Conservation (phyloP, 2,797 vertebrate species). For the Phrynocephalus forsythii region DNA sequence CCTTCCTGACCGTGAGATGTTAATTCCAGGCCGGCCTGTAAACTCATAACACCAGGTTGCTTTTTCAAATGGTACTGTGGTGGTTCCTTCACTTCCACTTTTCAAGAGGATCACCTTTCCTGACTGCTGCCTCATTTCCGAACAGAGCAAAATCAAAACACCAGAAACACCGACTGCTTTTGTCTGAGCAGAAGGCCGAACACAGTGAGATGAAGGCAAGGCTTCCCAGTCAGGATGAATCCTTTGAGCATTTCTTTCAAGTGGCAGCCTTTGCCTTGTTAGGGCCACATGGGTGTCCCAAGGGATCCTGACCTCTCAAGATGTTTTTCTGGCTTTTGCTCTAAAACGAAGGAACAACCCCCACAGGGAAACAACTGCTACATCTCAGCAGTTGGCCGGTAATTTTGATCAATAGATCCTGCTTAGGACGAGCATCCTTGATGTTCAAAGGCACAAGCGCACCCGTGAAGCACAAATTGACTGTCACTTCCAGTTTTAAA, state of each 20-base stretch:
- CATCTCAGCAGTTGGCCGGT: not conserved
- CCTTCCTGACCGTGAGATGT: not conserved
- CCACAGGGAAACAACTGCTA: not conserved
- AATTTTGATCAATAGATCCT: not conserved
- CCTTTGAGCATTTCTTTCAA: slow-evolving; percentile 14
- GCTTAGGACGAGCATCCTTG: not conserved
- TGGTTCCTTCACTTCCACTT: not conserved
- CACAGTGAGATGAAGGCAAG: not conserved
- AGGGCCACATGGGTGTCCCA: not conserved
- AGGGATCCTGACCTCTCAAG: not conserved
- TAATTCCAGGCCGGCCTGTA: not conserved
- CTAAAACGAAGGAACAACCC: not conserved
- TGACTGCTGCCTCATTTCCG: not conserved
- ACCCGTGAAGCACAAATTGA: not conserved
- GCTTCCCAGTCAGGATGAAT: not conserved
- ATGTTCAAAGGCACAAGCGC: not conserved
- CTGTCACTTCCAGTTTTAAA: not conserved
- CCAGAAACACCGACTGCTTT: not conserved
- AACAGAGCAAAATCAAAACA: slow-evolving; percentile 9
- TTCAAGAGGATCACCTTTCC: not conserved
- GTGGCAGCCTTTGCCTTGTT: not conserved
- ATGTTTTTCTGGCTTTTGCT: not conserved
- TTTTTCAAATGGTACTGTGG: not conserved
- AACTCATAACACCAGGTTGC: not conserved
- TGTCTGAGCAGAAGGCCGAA: slow-evolving; percentile 1